Evolutionary conservation across 2,797 vertebrate species (phyloP), one percentile per base, ranked within the genome.

Genomic region (Linurgus olivaceus): DNA sequence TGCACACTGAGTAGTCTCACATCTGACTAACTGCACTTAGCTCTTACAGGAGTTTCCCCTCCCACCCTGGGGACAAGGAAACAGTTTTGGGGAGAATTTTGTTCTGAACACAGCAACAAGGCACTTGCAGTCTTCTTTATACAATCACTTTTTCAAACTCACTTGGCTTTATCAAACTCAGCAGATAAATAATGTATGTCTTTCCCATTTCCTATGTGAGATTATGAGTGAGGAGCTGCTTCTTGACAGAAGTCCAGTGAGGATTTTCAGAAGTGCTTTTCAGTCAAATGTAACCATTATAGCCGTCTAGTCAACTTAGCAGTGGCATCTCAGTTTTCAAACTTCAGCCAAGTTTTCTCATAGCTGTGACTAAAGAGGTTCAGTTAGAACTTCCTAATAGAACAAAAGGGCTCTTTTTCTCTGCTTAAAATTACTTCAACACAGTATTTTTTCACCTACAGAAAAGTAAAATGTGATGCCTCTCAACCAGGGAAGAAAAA

Each of bases 231-330:
- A 94, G 61, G 81, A 96, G 87, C 86, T 94, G 89, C 81, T 93
- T 88, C 86, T 76, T 90, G 91, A 97, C 61, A 81, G 78, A 88
- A 57, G 73, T 80, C 89, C 87, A 91, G 61, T 31, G 58, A 88
- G 58, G 66, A 93, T 90, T 92, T 95, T 94, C 81, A 93, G 70
- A 93, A 95, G 87, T 48, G 62, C 86, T 89, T 94, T 91, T 90
- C 92, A 90, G 91, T 93, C 75, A 96, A 61, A 83, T 78, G 54
- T 86, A 83, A 77, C 84, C 1, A 10, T 88, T 92, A 62, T 42
- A 94, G 66, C 92, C 11, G 28, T 89, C 89, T 54, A 88, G 78
- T 83, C 65, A 78, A 57, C 86, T 93, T 94, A 91, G 68, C 78
- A 93, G 55, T 91, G 72, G 75, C 87, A 91, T 94, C 89, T 95